Evolutionary conservation across 2,113 vertebrate species (phyloP).

Genomic region (Heterocephalus glaber): DNA sequence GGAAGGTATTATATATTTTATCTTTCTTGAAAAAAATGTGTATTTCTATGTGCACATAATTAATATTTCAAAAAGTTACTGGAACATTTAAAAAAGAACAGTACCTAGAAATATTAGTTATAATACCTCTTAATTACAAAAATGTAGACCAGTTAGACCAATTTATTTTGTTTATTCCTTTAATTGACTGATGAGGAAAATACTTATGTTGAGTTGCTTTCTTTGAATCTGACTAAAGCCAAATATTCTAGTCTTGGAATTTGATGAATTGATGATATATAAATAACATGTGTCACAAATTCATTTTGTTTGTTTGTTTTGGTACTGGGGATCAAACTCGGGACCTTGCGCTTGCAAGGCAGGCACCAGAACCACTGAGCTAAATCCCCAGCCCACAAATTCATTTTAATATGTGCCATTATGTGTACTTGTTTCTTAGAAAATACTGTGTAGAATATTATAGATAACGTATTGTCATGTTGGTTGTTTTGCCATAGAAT

Average conservation of each 20-base stretch:
- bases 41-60: background rate
- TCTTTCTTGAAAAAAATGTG: constrained; percentile 50
- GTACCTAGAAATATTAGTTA: constrained; percentile 37
- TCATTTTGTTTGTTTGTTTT: no score
- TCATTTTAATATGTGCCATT: constrained; percentile 35
- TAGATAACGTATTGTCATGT: background rate
- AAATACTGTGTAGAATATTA: background rate
- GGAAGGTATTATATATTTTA: constrained; percentile 88
- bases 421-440: background rate
- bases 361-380: no score
- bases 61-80: constrained; percentile 2
- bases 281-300: background rate
- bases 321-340: no score
- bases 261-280: background rate
- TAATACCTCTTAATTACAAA: background rate
- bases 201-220: constrained; percentile 12
- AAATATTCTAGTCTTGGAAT: background rate
- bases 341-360: no score
- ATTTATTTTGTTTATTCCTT: background rate
- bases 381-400: no score
- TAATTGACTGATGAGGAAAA: background rate
- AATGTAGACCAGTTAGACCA: background rate
- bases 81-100: background rate
- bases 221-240: background rate
- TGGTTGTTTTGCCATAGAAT: background rate